Evolutionary conservation across 2,797 vertebrate genomes (phyloP).

Genomic region (Peromyscus melanophrys): DNA sequence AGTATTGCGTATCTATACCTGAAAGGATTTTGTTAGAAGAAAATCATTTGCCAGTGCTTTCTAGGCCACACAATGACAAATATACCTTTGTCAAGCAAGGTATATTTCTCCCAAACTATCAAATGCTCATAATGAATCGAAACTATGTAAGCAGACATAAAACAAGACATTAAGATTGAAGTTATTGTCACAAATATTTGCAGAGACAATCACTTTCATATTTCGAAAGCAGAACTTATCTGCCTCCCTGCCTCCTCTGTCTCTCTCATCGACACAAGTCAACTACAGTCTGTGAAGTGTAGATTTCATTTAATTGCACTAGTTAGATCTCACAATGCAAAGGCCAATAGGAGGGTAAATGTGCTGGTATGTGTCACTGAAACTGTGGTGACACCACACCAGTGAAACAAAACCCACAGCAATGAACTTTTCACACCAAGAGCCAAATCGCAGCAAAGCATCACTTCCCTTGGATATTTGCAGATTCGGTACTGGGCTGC

Average conservation of each 20-base stretch:
- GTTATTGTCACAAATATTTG: neutral
- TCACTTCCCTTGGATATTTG: slow-evolving; percentile 49
- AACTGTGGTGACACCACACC: neutral
- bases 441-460: neutral
- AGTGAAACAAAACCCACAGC: neutral
- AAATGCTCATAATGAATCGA: neutral
- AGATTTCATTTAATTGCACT: neutral
- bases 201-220: neutral
- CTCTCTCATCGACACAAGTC: neutral
- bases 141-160: slow-evolving; percentile 20
- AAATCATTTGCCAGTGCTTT: neutral
- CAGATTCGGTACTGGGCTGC: slow-evolving; percentile 96
- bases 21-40: slow-evolving; percentile 23
- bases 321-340: neutral
- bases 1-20: neutral
- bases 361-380: neutral
- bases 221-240: neutral
- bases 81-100: neutral
- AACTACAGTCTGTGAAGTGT: neutral
- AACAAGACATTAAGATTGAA: slow-evolving; percentile 1
- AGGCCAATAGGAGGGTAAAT: neutral
- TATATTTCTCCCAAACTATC: neutral
- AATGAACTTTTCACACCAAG: neutral
- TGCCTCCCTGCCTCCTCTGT: too few species aligned
- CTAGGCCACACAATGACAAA: neutral